A percentile compares a stretch with the other conserved stretches of the same genome.
Evolutionary conservation across 2,113 vertebrate genomes (phyloP).

Genomic region (Alligator sinensis): DNA sequence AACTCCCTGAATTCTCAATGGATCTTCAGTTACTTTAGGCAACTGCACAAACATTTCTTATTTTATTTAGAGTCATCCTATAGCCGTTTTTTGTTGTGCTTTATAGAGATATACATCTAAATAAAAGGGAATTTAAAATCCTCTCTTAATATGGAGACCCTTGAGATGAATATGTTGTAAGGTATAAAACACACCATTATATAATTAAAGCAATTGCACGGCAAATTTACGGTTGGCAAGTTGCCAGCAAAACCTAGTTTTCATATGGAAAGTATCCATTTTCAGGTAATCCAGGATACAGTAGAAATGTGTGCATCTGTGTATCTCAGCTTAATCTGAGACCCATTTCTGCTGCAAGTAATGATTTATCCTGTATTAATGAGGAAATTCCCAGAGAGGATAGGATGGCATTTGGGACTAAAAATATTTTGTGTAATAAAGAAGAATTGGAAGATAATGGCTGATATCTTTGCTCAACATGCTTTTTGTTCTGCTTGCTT

Average conservation of each 20-base stretch:
- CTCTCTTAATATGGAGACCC: neutral
- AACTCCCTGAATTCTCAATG: too few species aligned
- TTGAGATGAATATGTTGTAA: neutral
- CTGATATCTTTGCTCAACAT: neutral
- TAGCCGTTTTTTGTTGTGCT: neutral
- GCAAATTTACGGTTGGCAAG: neutral
- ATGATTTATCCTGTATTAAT: neutral
- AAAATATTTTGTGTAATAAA: neutral
- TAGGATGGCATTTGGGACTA: neutral
- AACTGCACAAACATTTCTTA: neutral
- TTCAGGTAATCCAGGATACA: too few species aligned
- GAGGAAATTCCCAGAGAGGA: conserved; percentile 1
- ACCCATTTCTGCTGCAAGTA: neutral
- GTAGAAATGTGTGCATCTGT: neutral
- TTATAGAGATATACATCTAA: neutral
- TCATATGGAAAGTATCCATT: neutral
- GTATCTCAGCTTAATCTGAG: neutral
- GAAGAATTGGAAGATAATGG: neutral
- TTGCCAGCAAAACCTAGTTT: neutral
- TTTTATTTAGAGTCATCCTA: neutral
- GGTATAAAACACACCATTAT: neutral
- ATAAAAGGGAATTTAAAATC: neutral
- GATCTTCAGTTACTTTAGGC: neutral
- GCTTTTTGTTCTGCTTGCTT: neutral
- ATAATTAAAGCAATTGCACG: neutral